Evolutionary conservation across 2,888 invertebrate species (phyloP), one percentile per base, ranked within the genome.

Genomic region (Bembecia ichneumoniformis): DNA sequence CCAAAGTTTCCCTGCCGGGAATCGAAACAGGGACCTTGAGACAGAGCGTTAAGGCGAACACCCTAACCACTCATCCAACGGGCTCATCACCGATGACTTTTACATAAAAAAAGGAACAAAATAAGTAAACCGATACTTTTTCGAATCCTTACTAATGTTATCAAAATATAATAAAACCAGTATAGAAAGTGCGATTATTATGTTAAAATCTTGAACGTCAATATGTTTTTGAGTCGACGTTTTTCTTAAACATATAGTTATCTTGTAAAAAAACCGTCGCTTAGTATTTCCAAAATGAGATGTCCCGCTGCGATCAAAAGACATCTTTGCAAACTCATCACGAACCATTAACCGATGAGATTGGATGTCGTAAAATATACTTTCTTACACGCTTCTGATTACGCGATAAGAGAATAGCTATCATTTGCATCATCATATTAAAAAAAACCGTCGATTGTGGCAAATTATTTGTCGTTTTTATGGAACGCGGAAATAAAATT

Each of bases 291-390:
- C 49, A 45, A 52, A 50, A 56, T 35, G 52, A 51, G 52, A 52
- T 43, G 46, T 49, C 59, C 58, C 54, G 57, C 55, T 49, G 59
- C 46, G 57, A 43, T 49, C 50, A 53, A 54, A 55, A 56, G 58
- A 54, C 52, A 53, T 56, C 57, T 56, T 55, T 56, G 14, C 40
- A 40, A 40, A 40, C n/a, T 40, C 40, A 40, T 40, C 40, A 13
- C n/a, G n/a, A 40, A n/a, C 5, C 14, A 40, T 40, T 40, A 40
- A 40, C 40, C 40, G 40, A 40, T 14, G 40, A n/a, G 13, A 40
- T 40, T 40, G 40, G 14, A 40, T 40, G 40, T 11, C 13, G 14
- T 40, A 40, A 40, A 40, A 40, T 40, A 40, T 40, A 40, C 40
- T 40, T 40, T 40, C 7, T 13, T 40, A 40, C 14, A 14, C 13